Evolutionary conservation across 2,888 invertebrate genomes (phyloP).

Genomic region (Dinocampus coccinellae): DNA sequence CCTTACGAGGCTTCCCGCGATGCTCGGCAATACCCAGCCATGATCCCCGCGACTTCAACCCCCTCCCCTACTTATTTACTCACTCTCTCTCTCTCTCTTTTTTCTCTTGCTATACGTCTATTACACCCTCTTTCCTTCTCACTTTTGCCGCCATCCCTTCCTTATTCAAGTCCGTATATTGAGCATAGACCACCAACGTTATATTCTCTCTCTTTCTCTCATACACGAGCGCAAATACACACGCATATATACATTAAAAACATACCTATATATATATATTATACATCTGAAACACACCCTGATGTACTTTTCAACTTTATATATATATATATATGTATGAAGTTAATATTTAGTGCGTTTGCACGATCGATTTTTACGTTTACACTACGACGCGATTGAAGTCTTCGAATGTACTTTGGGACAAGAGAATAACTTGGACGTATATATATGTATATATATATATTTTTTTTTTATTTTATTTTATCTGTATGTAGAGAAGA

Average conservation of each 20-base stretch:
- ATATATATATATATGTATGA: too few relatives aligned
- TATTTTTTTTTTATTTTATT: too few relatives aligned
- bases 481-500: too few relatives aligned
- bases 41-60: not conserved
- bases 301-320: conserved; percentile 23
- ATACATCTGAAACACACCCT: not conserved
- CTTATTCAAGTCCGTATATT: not conserved
- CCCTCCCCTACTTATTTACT: conserved; percentile 9
- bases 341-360: conserved; percentile 40
- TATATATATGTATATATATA: not conserved
- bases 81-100: conserved; percentile 16
- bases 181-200: not conserved
- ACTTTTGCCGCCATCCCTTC: not conserved
- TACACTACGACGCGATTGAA: conserved; percentile 32
- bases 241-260: not conserved
- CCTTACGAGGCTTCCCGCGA: conserved; percentile 67
- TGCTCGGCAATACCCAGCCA: conserved; percentile 52
- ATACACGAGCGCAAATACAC: too few relatives aligned
- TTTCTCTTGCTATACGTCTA: not conserved
- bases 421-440: not conserved
- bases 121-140: not conserved
- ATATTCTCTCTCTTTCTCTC: too few relatives aligned
- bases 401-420: conserved; percentile 23
- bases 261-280: not conserved
- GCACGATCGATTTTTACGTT: conserved; percentile 40